A percentile compares a stretch with the other conserved stretches of the same genome.
Evolutionary conservation across 2,113 vertebrate genomes (phyloP).

Genomic region (Polypterus bichir): DNA sequence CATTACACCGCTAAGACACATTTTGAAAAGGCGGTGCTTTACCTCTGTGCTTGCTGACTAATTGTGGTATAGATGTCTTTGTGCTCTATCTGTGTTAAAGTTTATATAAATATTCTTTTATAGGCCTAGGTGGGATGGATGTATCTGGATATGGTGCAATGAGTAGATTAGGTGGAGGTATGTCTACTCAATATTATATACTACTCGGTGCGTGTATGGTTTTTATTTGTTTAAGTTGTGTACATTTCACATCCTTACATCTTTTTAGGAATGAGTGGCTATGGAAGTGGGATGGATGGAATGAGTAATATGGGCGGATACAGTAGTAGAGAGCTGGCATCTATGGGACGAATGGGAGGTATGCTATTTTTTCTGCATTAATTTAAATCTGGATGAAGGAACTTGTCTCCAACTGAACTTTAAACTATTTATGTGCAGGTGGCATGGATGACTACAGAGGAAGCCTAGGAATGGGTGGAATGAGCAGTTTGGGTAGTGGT

Average conservation of each 20-base stretch:
- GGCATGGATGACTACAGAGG: conserved; percentile 29
- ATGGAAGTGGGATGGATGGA: conserved; percentile 71
- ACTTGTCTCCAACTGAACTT: conserved; percentile 1
- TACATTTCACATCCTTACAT: background rate
- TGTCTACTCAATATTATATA: conserved; percentile 18
- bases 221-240: background rate
- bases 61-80: background rate
- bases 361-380: conserved; percentile 14
- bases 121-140: conserved; percentile 61
- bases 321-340: conserved; percentile 54
- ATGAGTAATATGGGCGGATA: conserved; percentile 83
- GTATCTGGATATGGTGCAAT: conserved; percentile 75
- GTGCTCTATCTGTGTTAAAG: conserved; percentile 8
- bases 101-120: conserved; percentile 5
- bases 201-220: background rate
- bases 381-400: background rate
- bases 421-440: background rate
- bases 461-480: conserved; percentile 16
- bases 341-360: conserved; percentile 85
- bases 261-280: conserved; percentile 62
- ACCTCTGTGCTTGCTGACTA: too few species aligned
- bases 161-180: conserved; percentile 79
- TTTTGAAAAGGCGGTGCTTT: too few species aligned
- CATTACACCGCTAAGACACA: too few species aligned
- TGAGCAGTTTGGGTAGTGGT: conserved; percentile 8